Evolutionary conservation across 2,113 vertebrate genomes (phyloP), one percentile per base, ranked within the genome.

Genomic region (Tringa solitaria): DNA sequence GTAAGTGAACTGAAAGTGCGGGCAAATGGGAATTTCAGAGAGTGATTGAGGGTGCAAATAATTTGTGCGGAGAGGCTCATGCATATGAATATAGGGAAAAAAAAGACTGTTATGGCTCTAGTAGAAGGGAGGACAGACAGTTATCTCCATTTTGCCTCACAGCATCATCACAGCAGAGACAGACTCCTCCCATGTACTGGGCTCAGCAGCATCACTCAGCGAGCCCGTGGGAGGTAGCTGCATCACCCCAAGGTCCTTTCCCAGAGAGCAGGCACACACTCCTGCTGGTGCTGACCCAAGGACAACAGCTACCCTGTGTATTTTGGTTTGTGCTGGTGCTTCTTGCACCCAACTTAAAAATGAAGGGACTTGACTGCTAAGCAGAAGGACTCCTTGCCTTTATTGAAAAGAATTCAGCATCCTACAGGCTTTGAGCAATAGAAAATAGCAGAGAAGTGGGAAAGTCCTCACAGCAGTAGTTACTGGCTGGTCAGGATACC

Each of bases 161-260:
- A 46, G 28, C 35, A 33, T 22, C 15, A 78, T 2, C 68, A 57
- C 68, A 53, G 15, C 68, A 84, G 21, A 50, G 48, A n/a, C 43
- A 77, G 51, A 60, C 93, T 93, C 94, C 93, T 96, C 95, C 91
- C 94, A 57, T 6, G 19, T 23, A 23, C 73, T 30, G 74, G 67
- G 56, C 77, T 81, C 41, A 54, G 57, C 35, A 77, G 69, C 51
- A 4, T 12, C 28, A 6, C 23, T 57, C 68, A 6, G 2, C 3
- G 41, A 88, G 90, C 41, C 10, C 0, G 37, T 19, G 68, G 84
- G 90, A 93, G 79, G 84, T 8, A 53, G 51, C 90, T 84, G 43
- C 53, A 16, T 3, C 45, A 16, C 27, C 23, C 54, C 21, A 32
- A 12, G 35, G 69, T 87, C 27, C 41, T 48, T 60, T 67, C 26